Evolutionary conservation across 1,140 invertebrate species (phyloP), one percentile per base, ranked within the genome.

Genomic region (Conus betulinus): DNA sequence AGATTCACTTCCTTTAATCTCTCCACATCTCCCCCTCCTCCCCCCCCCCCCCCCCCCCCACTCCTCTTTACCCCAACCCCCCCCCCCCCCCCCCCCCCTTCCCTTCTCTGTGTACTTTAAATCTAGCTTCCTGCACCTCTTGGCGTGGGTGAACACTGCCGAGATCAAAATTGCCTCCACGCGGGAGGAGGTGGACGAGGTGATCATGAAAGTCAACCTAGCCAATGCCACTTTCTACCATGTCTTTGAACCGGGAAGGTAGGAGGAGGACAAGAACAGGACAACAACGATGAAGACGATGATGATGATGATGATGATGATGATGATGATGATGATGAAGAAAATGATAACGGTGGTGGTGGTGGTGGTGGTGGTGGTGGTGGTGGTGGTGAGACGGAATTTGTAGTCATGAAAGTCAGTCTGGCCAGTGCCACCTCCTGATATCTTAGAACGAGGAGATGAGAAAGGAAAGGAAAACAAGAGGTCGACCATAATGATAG

Each of bases 191-290:
- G 39, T 53, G 39, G 51, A 52, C 7, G 27, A 11, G 4, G 51
- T 81, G 39, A 17, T 81, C 51, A 52, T 81, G 15, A 81, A 81
- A 17, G 51, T 81, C 51, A 10, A 10, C 51, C 51, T 81, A 13
- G 5, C 23, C 27, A 84, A 84, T 13, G 82, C 57, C n/a, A 63
- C 82, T 5, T 8, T 10, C n/a, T 84, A 25, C 82, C 53, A 63
- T 10, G 82, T 63, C 53, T 63, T 84, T 84, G 55, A 84, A 23
- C 82, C 82, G 3, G 82, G 82, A 60, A 84, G 82, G 82, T 63
- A 27, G 20, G 13, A 13, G 20, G 20, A 71, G 20, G 20, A 71
- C 67, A 71, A 71, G 6, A 71, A 23, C 15, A 71, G 23, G 0
- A 71, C 10, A 63, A 63, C 10, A 63, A 63, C 60, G 39, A 3